phyloP scores from a whole-genome alignment of 2,113 vertebrate species.

The Synodontis membranacea region DNA sequence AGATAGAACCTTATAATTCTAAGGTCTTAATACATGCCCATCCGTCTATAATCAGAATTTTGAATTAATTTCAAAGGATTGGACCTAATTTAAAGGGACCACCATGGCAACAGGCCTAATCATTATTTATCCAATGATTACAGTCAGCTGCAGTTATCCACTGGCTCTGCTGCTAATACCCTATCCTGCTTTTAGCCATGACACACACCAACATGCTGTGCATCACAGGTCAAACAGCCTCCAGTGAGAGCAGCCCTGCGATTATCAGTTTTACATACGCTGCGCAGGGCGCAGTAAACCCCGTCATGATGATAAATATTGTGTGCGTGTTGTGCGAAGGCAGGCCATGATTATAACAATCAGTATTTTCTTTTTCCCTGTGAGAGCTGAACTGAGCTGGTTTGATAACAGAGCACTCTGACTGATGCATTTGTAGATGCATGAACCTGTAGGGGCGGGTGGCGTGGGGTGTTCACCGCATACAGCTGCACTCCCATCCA shows the following conservation, averaged over 20 bases:
- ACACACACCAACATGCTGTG: neutral
- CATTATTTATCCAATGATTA: conserved; percentile 36
- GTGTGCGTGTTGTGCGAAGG: conserved; percentile 14
- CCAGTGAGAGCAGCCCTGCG: conserved; percentile 29
- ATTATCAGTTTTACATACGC: conserved; percentile 35
- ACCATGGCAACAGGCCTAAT: conserved; percentile 11
- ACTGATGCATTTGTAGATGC: conserved; percentile 28
- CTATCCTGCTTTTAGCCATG: conserved; percentile 40
- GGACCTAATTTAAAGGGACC: neutral
- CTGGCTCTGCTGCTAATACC: conserved; percentile 35
- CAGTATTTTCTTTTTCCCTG: conserved; percentile 6
- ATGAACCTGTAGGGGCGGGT: conserved; percentile 30
- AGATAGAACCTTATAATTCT: neutral
- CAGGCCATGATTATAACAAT: conserved; percentile 15
- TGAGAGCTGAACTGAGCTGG: conserved; percentile 19
- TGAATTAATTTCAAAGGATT: neutral
- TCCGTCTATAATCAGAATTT: conserved; percentile 17
- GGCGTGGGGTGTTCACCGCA: conserved; percentile 37
- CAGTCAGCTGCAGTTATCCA: conserved; percentile 26
- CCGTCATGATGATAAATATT: conserved; percentile 45
- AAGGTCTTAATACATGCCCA: neutral
- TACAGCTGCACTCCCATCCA: conserved; percentile 42
- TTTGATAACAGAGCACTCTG: conserved; percentile 25
- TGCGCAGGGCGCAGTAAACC: neutral
- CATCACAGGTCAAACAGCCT: conserved; percentile 41